Evolutionary conservation across 1,140 invertebrate species (phyloP), one percentile per base, ranked within the genome.

Genomic region (Lamellibrachia luymesi): DNA sequence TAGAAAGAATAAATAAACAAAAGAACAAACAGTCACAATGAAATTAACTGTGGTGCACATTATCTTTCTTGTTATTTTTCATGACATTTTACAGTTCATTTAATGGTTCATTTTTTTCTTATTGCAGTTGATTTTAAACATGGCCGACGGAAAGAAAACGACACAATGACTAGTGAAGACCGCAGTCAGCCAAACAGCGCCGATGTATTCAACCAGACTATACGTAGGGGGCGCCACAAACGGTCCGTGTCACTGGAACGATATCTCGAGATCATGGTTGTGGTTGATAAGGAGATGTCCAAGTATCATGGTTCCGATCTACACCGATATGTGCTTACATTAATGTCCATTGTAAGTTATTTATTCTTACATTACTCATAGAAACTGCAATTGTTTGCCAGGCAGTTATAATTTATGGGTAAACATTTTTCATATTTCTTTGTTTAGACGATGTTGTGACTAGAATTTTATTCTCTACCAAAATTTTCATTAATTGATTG

Each of bases 271-370:
- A 97, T 98, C 1, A 97, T 98, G 90, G 97, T 98, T 27, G 98
- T 98, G 27, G 98, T 98, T 51, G 98, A 98, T 96, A 97, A 97
- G 92, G 97, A 97, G 93, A 98, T 98, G 98, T 97, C 98, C 94
- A 97, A 98, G 64, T 96, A 95, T 93, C 96, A 96, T 94, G 95
- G 95, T 89, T 93, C 94, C 50, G 94, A 95, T 93, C 92, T 95
- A 51, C 97, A 98, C 95, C 98, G 97, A 22, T 98, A 98, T 96
- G 97, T 98, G 22, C 97, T 99, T 90, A 98, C 98, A 50, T 98
- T 99, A 90, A 98, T 99, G 98, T 98, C 98, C 95, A 98, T 98
- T 97, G 98, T 98, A 96, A 97, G 96, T 96, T 94, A 25, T 25
- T 22, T 8, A 50, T 13, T 93, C 50, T 93, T 27, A 17, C 25